These are phyloP conservation scores for Zaprionus ornatus DNA, from an alignment of 1,140 invertebrate genomes.

Conservation along the genomic window DNA sequence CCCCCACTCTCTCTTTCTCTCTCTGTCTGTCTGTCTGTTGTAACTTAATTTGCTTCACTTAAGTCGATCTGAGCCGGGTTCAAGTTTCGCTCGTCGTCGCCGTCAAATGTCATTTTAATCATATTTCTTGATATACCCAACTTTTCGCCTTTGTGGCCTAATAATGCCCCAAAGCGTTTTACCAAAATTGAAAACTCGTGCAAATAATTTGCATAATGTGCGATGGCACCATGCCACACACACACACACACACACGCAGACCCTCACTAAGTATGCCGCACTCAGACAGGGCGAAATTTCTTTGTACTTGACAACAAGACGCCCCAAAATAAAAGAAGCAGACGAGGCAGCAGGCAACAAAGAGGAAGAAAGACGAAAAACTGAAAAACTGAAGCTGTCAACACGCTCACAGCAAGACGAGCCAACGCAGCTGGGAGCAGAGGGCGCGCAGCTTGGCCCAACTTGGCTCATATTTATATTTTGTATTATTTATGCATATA, in stretches of 20 bases:
- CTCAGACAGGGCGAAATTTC: conserved; percentile 38
- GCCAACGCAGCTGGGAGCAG: conserved; percentile 4
- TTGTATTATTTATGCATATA: conserved; percentile 73
- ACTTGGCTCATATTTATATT: conserved; percentile 66
- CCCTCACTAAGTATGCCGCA: conserved; percentile 28
- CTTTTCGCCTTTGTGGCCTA: conserved; percentile 46
- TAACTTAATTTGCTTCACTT: conserved; percentile 60
- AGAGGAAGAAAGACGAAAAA: conserved; percentile 9
- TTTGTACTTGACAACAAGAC: conserved; percentile 43
- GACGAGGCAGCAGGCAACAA: neutral
- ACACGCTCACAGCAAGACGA: conserved; percentile 41
- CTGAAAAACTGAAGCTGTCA: conserved; percentile 34
- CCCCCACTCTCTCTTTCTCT: neutral
- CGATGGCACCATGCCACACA: conserved; percentile 19
- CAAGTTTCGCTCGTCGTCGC: conserved; percentile 29
- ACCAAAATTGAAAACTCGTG: conserved; percentile 79
- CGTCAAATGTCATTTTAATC: conserved; percentile 73
- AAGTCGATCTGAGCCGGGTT: conserved; percentile 33
- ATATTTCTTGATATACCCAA: conserved; percentile 53
- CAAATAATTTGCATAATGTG: conserved; percentile 79
- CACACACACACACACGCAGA: conserved; percentile 13
- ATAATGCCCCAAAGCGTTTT: conserved; percentile 73
- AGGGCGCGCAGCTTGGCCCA: conserved; percentile 23
- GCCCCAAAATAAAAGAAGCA: conserved; percentile 12
- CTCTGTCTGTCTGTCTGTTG: neutral